Percentiles rank a stretch among this genome's conserved stretches.
Evolutionary conservation across 2,797 vertebrate species (phyloP).

Genomic region (Tokudaia muenninki): DNA sequence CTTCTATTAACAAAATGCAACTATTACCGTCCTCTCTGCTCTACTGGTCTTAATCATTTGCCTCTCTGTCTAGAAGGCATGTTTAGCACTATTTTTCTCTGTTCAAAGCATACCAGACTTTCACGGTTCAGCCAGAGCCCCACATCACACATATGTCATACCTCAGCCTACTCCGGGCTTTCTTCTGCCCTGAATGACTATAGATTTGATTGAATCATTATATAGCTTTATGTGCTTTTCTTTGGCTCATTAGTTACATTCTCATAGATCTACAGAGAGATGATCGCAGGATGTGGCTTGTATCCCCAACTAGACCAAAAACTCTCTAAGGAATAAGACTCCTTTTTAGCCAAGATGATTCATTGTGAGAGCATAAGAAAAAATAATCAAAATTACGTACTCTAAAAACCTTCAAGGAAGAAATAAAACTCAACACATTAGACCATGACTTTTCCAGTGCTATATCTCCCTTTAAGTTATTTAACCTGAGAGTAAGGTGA

Average conservation of each 20-base stretch:
- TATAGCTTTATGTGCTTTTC: not conserved
- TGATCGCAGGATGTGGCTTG: not conserved
- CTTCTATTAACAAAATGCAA: not conserved
- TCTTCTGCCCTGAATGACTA: not conserved
- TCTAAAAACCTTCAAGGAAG: conserved; percentile 33
- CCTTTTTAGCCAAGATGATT: not conserved
- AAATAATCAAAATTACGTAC: not conserved
- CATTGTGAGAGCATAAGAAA: not conserved
- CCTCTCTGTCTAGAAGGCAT: not conserved
- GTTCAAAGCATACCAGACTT: not conserved
- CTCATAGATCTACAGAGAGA: not conserved
- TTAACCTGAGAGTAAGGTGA: conserved; percentile 17
- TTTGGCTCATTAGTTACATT: not conserved
- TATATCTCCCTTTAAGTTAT: not conserved
- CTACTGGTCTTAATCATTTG: not conserved
- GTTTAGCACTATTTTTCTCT: not conserved
- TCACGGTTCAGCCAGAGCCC: not conserved
- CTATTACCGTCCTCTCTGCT: not conserved
- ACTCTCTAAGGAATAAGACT: not conserved
- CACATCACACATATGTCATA: not conserved
- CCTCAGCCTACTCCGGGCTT: not conserved
- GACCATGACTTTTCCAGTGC: not conserved
- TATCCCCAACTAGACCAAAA: conserved; percentile 29
- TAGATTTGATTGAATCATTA: not conserved
- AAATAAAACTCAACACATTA: conserved; percentile 28